These are phyloP conservation scores for Indicator indicator DNA, from an alignment of 2,113 vertebrate genomes.

Conservation along the genomic window DNA sequence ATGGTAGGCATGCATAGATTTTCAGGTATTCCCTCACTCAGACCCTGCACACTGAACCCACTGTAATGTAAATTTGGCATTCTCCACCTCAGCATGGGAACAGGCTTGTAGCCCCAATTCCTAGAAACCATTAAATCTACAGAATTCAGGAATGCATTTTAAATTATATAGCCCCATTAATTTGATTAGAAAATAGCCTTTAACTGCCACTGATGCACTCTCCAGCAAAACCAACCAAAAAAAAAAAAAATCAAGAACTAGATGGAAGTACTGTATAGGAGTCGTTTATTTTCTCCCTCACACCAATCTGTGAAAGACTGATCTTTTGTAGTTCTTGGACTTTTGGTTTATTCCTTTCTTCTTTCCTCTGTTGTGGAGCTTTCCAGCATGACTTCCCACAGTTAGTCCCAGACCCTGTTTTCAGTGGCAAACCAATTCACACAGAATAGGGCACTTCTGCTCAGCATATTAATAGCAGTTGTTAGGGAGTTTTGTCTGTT, in stretches of 20 bases:
- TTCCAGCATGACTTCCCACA: slow-evolving; percentile 36
- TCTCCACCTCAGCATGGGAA: not conserved
- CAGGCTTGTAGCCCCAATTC: not conserved
- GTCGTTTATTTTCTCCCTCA: not conserved
- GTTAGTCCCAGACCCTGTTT: not conserved
- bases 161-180: not conserved
- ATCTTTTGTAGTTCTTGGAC: not conserved
- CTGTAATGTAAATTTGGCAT: not conserved
- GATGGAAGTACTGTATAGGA: rapidly evolving
- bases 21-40: not conserved
- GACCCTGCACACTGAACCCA: not conserved
- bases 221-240: not conserved
- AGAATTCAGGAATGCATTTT: not conserved
- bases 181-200: not conserved
- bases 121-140: not conserved
- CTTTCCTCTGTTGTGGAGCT: not conserved
- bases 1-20: not conserved
- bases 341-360: not conserved
- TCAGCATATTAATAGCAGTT: not conserved
- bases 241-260: not conserved
- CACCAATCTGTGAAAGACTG: not conserved
- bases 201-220: not conserved
- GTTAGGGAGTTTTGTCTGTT: not conserved
- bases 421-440: slow-evolving; percentile 9
- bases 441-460: not conserved